These are phyloP conservation scores for Cettia cetti DNA, from an alignment of 2,113 vertebrate species.

Conservation along the genomic window DNA sequence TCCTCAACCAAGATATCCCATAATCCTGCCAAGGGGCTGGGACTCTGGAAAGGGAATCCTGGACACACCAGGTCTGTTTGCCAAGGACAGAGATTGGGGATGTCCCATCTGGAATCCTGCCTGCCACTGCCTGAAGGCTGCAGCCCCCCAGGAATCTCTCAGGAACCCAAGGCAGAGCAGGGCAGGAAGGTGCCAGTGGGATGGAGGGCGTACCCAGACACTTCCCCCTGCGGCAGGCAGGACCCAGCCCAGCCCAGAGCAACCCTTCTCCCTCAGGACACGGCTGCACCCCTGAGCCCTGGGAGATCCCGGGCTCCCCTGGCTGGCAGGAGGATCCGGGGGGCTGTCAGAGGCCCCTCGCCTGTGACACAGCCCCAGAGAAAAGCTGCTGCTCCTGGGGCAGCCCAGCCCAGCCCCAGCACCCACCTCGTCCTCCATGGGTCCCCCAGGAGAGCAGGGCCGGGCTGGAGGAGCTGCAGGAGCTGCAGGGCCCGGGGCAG, in stretches of 20 bases:
- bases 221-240: background rate
- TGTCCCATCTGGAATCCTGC: fast-evolving
- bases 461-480: background rate
- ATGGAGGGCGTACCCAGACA: fast-evolving
- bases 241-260: fast-evolving
- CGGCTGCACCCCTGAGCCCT: background rate
- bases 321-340: no score
- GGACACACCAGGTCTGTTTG: background rate
- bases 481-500: background rate
- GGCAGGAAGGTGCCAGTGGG: fast-evolving
- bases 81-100: fast-evolving
- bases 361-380: fast-evolving
- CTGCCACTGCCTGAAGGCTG: fast-evolving
- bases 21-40: background rate
- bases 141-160: fast-evolving
- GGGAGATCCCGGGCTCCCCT: no score
- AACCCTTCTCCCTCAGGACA: fast-evolving
- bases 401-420: background rate
- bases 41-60: background rate
- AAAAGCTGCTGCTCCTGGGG: background rate
- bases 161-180: background rate
- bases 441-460: fast-evolving
- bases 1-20: background rate
- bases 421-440: conserved; percentile 72
- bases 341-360: no score